Percentiles rank a stretch among this genome's conserved stretches.
Evolutionary conservation across 2,797 vertebrate species (phyloP).

Genomic region (Apodemus agrarius): DNA sequence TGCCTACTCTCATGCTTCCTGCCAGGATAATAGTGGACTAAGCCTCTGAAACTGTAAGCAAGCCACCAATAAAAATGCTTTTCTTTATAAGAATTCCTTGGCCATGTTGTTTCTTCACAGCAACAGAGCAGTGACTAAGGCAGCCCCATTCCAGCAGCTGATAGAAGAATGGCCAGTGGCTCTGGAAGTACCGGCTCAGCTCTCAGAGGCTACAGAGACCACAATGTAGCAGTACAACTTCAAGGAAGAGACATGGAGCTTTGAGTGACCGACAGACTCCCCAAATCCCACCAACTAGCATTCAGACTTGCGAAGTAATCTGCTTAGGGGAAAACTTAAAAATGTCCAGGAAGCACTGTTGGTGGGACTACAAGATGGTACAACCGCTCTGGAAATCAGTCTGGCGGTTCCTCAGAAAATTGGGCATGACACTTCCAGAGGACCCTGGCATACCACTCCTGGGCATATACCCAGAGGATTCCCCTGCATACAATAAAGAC

Average conservation of each 20-base stretch:
- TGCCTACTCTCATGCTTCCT: not conserved
- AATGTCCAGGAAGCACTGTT: slow-evolving; percentile 43
- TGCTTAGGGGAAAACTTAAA: not conserved
- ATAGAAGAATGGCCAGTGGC: not conserved
- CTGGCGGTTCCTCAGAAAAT: no score
- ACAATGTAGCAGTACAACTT: not conserved
- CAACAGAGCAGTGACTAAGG: not conserved
- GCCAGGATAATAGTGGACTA: not conserved
- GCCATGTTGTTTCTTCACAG: not conserved
- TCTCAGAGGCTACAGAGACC: not conserved
- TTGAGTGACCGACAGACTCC: slow-evolving; percentile 19
- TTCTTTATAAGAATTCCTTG: not conserved
- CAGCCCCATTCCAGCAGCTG: not conserved
- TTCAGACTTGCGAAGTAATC: not conserved
- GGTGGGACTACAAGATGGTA: no score
- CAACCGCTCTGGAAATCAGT: no score
- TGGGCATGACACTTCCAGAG: no score
- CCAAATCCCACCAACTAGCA: not conserved
- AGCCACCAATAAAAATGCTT: not conserved
- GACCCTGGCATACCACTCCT: no score
- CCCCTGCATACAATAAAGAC: no score
- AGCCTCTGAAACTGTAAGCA: not conserved
- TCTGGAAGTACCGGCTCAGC: not conserved
- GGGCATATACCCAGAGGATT: no score
- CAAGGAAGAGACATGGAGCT: slow-evolving; percentile 32